Base-by-base conservation (phyloP, 2,113 vertebrate genomes). In the Megaceryle maxima region DNA sequence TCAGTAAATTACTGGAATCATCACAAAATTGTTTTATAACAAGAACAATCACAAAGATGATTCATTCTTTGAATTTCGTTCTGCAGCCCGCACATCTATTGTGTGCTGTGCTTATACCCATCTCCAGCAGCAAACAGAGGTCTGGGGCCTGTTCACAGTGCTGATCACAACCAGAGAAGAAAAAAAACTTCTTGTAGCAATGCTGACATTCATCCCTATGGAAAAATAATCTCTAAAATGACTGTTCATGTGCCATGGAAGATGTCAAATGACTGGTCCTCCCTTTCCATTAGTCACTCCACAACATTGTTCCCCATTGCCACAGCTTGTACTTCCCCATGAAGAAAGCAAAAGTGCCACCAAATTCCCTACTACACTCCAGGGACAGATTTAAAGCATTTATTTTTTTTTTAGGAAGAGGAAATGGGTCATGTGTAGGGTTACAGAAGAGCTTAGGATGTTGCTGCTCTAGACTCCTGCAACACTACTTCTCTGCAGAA, bases 221-320 rank as follows among this genome's bases (percentile, higher is more conserved):
- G 73, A 88, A 95, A 95, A 94, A 81, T 28, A n/a, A 39, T 78
- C 81, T 68, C 69, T 68, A 67, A 77, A 94, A 88, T n/a, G 26
- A 87, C 69, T 78, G 43, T 77, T 88, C 3, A 0, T 31, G 35
- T 59, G 77, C 92, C 87, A 64, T 1, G 3, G 80, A 87, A 83
- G 29, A 60, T 50, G 51, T 66, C 80, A 91, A 67, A 78, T 87
- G 37, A 29, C 56, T 60, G 80, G 9, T 70, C 35, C 51, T 84
- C 73, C 46, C 37, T 74, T 94, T 75, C 86, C 64, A 39, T 88
- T 78, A 88, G 46, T 78, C 69, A 83, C 25, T 78, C 22, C 48
- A 39, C 86, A 90, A 46, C 20, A 44, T 15, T 64, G 17, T 59
- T 92, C 56, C 64, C 68, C 63, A 39, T 55, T 94, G 88, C 60